Evolutionary conservation across 2,113 vertebrate genomes (phyloP), one percentile per base, ranked within the genome.

Genomic region (Cathartes aura): DNA sequence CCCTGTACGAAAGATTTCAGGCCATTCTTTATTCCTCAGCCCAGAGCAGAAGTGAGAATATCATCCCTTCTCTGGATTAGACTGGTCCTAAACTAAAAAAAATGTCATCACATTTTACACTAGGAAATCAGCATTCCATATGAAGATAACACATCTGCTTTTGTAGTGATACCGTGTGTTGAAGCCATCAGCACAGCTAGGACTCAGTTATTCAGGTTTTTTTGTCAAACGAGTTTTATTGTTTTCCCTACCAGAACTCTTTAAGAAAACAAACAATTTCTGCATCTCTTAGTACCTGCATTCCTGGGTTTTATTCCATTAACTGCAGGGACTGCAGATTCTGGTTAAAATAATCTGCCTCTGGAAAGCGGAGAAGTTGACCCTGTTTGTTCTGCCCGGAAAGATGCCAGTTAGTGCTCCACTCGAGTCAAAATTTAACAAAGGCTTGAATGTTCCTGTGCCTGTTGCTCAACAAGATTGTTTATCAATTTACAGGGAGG

Each of bases 401-500:
- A 95, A 88, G 56, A 90, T 50, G 59, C 58, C 95, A 89, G 92
- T 60, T 89, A 92, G 68, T 67, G 94, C 66, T 75, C 73, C 73
- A 78, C 45, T 96, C 43, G 34, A 95, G 87, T 88, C 82, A 96
- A 96, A 94, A 72, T 84, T 87, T 55, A 90, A 71, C 92, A 91
- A 97, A 97, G 88, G 43, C 87, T 94, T 82, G 80, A 60, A 53
- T 79, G 72, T 96, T 92, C 62, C 89, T 64, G 58, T 50, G 71
- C 62, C 83, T 90, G 89, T 84, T 97, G 88, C 91, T 95, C 89
- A 84, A 93, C 75, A 79, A 82, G 86, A 89, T 86, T 92, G 82
- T 96, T 97, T 89, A 98, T 96, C 92, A 95, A 72, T 94, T 95
- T 97, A 82, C 82, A 53, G 59, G 81, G 81, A 90, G 74, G 52